These are phyloP conservation scores for Lophura nycthemera DNA, from an alignment of 2,113 vertebrate genomes.

Conservation along the genomic window DNA sequence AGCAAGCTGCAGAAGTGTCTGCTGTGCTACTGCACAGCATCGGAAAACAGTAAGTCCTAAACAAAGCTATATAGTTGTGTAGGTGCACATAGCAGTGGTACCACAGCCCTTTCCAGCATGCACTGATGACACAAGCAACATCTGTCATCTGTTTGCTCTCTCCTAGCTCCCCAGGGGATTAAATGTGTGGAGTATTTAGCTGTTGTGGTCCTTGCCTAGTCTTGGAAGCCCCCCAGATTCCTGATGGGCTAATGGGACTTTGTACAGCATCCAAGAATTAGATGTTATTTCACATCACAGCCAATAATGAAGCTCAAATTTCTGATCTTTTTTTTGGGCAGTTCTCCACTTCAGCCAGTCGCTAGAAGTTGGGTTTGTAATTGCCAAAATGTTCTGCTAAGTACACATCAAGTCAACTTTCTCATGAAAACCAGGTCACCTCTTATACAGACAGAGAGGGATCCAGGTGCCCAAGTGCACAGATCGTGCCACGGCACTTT, in stretches of 20 bases:
- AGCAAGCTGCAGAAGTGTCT: neutral
- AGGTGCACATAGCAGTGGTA: fast-evolving
- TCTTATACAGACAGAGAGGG: neutral
- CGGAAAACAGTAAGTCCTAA: neutral
- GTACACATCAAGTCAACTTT: neutral
- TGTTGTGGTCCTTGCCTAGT: neutral
- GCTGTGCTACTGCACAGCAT: neutral
- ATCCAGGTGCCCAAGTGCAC: neutral
- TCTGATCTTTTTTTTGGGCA: neutral
- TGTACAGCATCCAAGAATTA: neutral
- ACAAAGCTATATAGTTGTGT: neutral
- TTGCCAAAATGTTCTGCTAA: neutral
- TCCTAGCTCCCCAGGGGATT: neutral
- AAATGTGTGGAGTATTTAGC: neutral
- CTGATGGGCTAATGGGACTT: neutral
- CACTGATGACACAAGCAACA: neutral
- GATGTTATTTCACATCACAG: neutral
- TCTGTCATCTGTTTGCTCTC: neutral
- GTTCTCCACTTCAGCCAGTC: neutral
- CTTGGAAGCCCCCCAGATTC: neutral
- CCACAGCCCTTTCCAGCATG: neutral
- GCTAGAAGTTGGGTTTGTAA: neutral
- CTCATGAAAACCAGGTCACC: neutral
- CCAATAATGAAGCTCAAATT: neutral
- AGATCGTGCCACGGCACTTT: neutral